Percentiles rank a stretch among this genome's conserved stretches.
Evolutionary conservation across 2,888 invertebrate genomes (phyloP).

Genomic region (Leptopilina syphax): DNA sequence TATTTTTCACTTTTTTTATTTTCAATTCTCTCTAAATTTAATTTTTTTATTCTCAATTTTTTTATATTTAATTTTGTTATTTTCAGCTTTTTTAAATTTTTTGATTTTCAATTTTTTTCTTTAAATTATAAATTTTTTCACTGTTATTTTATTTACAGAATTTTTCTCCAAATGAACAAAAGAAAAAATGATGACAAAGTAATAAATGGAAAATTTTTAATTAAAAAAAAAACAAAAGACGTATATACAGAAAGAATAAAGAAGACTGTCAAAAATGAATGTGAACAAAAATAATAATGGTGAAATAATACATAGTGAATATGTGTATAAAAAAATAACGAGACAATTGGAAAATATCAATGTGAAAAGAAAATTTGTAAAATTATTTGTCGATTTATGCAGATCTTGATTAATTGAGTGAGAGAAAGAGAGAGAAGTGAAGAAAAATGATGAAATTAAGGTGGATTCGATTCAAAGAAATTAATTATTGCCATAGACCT

Average conservation of each 20-base stretch:
- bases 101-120: too few relatives aligned
- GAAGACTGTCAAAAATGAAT: neutral
- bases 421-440: too few relatives aligned
- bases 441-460: constrained; percentile 50
- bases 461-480: constrained; percentile 60
- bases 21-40: too few relatives aligned
- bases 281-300: neutral
- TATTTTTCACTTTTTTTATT: too few relatives aligned
- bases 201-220: too few relatives aligned
- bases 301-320: too few relatives aligned
- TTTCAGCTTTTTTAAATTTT: too few relatives aligned
- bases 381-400: constrained; percentile 10
- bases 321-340: too few relatives aligned
- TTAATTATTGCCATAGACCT: constrained; percentile 63
- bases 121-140: constrained; percentile 37
- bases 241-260: too few relatives aligned
- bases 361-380: constrained; percentile 42
- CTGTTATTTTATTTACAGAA: constrained; percentile 35
- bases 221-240: too few relatives aligned
- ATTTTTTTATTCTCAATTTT: too few relatives aligned
- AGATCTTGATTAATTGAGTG: constrained; percentile 33
- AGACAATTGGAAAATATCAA: constrained; percentile 31
- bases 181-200: neutral
- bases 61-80: too few relatives aligned
- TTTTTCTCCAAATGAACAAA: constrained; percentile 31